Base-by-base conservation (phyloP, 1,140 invertebrate genomes). In the Sycobia sp. region DNA sequence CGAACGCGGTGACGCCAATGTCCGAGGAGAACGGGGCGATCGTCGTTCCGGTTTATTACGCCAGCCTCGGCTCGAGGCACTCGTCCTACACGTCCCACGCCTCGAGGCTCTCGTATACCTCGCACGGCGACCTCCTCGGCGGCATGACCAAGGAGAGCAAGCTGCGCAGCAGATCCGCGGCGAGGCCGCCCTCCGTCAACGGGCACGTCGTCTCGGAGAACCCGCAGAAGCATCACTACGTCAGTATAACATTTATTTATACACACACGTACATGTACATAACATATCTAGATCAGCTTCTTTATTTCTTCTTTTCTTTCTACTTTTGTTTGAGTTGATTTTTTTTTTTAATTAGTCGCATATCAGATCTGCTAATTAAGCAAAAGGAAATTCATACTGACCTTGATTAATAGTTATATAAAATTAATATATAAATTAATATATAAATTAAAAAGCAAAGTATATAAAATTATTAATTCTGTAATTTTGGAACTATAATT, bases 21-120 rank as follows among this genome's bases (percentile, higher is more conserved):
- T 97, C 94, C 53, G 96, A 98, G 84, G 95, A 98, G 79, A 96
- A 96, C 79, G 94, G 94, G 69, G 93, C 93, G 68, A 95, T 96
- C 78, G 91, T 96, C 69, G 91, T 96, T 66, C 92, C 94, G 8
- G 89, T 93, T 70, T 94, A 94, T 79, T 91, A 91, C 76, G 85
- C 90, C 65, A 92, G 89, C 81, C 85, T 92, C 78, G 90, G 91
- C 67, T 95, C 93, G 56, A 86, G 94, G 66, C 93, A 96, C 80
- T 95, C 93, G 55, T 96, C 93, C 59, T 97, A 96, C 81, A 96
- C 94, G 53, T 96, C 94, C 44, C 94, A 97, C 77, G 91, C 92
- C 41, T 95, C 93, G 27, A 86, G 93, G 68, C 85, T 95, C 65
- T 96, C 94, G 23, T 96, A 96, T 81, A 96, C 93, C 39, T 96